Conservation (phyloP, 1,140 invertebrate genomes). For the Oncopeltus fasciatus region DNA sequence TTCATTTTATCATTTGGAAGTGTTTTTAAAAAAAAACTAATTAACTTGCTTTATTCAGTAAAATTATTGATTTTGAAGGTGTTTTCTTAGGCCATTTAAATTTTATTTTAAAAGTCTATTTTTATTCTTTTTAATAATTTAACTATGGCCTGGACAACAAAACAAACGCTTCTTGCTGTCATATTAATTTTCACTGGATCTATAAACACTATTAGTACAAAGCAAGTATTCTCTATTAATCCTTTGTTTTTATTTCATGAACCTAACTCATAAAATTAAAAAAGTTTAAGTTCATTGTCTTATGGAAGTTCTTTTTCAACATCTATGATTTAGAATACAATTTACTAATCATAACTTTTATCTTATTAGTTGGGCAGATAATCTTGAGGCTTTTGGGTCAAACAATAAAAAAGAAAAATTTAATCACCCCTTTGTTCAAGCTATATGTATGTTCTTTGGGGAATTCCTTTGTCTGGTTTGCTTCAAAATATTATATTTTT, state of each 20-base stretch:
- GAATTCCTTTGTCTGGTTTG: slow-evolving; percentile 69
- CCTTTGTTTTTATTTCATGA: not conserved
- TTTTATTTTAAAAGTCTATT: too few species aligned
- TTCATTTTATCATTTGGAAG: too few species aligned
- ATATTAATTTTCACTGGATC: slow-evolving; percentile 66
- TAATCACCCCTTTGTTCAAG: slow-evolving; percentile 81
- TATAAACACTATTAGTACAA: slow-evolving; percentile 67
- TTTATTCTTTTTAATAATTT: not conserved
- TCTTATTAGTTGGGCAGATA: slow-evolving; percentile 65
- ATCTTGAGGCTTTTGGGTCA: slow-evolving; percentile 42
- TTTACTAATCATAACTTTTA: slow-evolving; percentile 11
- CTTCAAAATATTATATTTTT: slow-evolving; percentile 45
- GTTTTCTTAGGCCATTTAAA: too few species aligned
- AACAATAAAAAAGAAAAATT: slow-evolving; percentile 49
- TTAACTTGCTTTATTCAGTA: too few species aligned
- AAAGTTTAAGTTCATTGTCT: not conserved
- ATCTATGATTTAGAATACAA: not conserved
- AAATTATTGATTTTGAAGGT: too few species aligned
- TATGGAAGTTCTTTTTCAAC: not conserved
- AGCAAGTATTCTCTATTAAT: slow-evolving; percentile 37
- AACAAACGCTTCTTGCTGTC: slow-evolving; percentile 50
- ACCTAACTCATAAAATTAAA: not conserved
- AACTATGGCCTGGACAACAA: slow-evolving; percentile 49
- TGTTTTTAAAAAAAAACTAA: too few species aligned
- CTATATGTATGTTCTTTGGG: slow-evolving; percentile 76